A percentile compares a stretch with the other conserved stretches of the same genome.
These are phyloP conservation scores for Wiebesia pumilae DNA, from an alignment of 1,140 invertebrate genomes.

Conservation along the genomic window DNA sequence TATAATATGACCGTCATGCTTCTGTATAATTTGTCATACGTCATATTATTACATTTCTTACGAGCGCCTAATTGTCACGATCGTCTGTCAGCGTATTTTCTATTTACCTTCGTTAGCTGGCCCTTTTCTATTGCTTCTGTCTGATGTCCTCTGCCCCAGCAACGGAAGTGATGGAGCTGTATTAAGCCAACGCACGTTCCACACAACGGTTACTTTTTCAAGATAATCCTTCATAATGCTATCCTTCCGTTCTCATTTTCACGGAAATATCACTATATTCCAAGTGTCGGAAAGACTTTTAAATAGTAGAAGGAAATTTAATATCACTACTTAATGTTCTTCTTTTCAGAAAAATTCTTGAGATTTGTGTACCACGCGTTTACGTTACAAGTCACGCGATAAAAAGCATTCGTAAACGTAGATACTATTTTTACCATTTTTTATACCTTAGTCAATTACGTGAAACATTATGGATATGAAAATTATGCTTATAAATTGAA, in stretches of 20 bases:
- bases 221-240: not conserved
- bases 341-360: not conserved
- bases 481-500: too few species aligned
- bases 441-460: too few species aligned
- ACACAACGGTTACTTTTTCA: not conserved
- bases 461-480: too few species aligned
- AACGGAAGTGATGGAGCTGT: not conserved
- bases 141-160: not conserved
- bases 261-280: not conserved
- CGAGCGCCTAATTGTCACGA: not conserved
- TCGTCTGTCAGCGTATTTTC: slow-evolving; percentile 20
- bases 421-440: too few species aligned
- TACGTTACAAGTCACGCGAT: not conserved
- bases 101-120: not conserved
- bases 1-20: not conserved
- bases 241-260: not conserved
- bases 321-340: not conserved
- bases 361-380: not conserved
- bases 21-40: slow-evolving; percentile 11
- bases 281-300: not conserved
- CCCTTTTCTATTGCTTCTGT: not conserved
- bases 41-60: slow-evolving; percentile 11
- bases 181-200: not conserved
- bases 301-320: not conserved
- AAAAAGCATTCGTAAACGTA: too few species aligned